Evolutionary conservation across 2,888 invertebrate genomes (phyloP).

Genomic region (Pristionchus entomophagus): DNA sequence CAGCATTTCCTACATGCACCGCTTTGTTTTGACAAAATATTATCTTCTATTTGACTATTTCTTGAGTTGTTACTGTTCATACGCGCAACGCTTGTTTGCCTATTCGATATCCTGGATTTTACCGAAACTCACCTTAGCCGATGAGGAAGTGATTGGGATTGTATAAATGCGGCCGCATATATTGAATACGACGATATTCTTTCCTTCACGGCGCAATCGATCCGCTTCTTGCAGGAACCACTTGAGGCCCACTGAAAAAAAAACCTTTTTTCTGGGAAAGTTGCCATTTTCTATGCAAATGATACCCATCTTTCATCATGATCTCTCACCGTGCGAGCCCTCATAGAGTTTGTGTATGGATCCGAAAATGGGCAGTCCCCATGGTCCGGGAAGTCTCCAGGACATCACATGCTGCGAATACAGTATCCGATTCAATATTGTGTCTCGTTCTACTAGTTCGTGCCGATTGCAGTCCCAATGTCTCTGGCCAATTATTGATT

Average conservation of each 20-base stretch:
- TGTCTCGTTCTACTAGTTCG: no score
- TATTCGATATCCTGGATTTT: not conserved
- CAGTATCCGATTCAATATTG: no score
- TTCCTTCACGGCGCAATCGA: not conserved
- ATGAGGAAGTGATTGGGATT: constrained; percentile 45
- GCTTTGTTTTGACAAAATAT: no score
- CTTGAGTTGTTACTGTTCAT: no score
- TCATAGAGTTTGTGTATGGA: not conserved
- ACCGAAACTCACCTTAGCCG: constrained; percentile 16
- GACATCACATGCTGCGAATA: not conserved
- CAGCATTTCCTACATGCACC: not conserved
- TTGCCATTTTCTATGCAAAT: not conserved
- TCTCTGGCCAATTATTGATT: no score
- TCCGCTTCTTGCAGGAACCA: not conserved
- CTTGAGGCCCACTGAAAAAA: not conserved
- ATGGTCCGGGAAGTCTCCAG: not conserved
- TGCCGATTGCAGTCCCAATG: no score
- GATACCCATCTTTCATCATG: not conserved
- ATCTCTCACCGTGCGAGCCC: constrained; percentile 35
- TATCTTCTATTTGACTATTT: no score
- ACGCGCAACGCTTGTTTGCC: no score
- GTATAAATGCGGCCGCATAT: constrained; percentile 39
- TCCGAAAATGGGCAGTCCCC: constrained; percentile 45
- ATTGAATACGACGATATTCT: constrained; percentile 38
- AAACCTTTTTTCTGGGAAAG: not conserved